Base-by-base conservation (phyloP, 2,888 invertebrate species). In the Cistogaster globosa region DNA sequence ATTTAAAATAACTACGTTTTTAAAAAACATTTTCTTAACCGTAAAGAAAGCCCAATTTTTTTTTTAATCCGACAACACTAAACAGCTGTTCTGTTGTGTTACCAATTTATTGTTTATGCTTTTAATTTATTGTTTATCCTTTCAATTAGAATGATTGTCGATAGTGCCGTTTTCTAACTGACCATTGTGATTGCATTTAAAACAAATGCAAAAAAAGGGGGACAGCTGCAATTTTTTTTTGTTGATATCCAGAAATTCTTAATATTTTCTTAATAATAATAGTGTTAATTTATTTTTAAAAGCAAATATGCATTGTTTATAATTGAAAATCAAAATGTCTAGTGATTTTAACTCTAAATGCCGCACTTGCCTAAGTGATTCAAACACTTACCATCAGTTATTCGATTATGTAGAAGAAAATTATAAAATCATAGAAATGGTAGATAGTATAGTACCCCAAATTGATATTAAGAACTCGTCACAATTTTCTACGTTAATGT, bases 351-450 rank as follows among this genome's bases (percentile, higher is more conserved):
- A 2, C 4, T 60, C 74, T 3, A 83, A 81, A 65, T 86, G 86
- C 22, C 86, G 86, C 38, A 81, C 84, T 51, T 86, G 86, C 62
- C 48, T 84, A 67, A 22, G 45, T 22, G 69, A 81, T 20, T 67
- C 57, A 14, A 63, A 32, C 20, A 48, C 18, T 18, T 83, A 55
- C 18, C 69, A 81, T 18, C 77, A 83, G 38, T 38, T 86, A 8
- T 68, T 53, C 16, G 83, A 86, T 53, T 80, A 83, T 80, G 76
- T 83, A 18, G 83, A 80, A 14, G 86, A 80, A n/a, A 76, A 83
- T 42, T 72, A 77, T 18, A 82, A 63, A 69, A 72, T 86, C 9
- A 7, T 80, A 26, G 80, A 86, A 57, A 83, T 83, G 86, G 45
- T 86, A 6, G 86, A 80, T 22, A 63, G 53, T 12, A 26, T 83